These are phyloP conservation scores for Ametastegia equiseti DNA, from an alignment of 2,888 invertebrate genomes.

Conservation along the genomic window DNA sequence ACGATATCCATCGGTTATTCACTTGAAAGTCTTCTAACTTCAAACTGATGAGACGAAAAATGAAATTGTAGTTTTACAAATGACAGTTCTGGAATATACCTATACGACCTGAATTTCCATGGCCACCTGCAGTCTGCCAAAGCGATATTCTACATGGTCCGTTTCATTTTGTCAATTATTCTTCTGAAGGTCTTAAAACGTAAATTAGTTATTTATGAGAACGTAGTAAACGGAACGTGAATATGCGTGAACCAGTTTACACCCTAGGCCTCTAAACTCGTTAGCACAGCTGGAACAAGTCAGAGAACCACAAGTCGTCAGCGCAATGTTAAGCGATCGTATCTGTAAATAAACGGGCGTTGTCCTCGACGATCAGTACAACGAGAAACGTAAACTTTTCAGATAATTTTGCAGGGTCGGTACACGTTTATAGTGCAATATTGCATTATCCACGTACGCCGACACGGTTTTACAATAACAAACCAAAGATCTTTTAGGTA, in stretches of 20 bases:
- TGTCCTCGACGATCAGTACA: constrained; percentile 29
- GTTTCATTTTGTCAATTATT: neutral
- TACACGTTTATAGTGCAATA: neutral
- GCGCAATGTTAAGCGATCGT: constrained; percentile 2
- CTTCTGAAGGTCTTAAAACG: neutral
- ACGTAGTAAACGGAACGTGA: neutral
- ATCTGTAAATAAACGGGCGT: constrained; percentile 1
- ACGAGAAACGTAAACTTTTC: neutral
- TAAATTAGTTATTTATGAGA: neutral
- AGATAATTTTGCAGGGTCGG: neutral
- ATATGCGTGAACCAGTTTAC: constrained; percentile 1
- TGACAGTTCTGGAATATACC: no score
- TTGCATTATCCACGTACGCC: neutral
- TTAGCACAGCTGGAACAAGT: constrained; percentile 22
- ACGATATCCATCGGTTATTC: no score
- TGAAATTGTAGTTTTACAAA: neutral
- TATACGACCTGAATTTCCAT: neutral
- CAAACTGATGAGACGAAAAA: neutral
- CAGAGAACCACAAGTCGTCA: no score
- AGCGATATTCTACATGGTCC: neutral
- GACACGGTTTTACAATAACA: neutral
- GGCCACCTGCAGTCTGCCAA: no score
- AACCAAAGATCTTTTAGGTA: neutral
- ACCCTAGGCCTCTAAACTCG: neutral
- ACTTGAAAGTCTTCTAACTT: no score